phyloP scores from a whole-genome alignment of 2,797 vertebrate species.

The Lagocephalus sceleratus region DNA sequence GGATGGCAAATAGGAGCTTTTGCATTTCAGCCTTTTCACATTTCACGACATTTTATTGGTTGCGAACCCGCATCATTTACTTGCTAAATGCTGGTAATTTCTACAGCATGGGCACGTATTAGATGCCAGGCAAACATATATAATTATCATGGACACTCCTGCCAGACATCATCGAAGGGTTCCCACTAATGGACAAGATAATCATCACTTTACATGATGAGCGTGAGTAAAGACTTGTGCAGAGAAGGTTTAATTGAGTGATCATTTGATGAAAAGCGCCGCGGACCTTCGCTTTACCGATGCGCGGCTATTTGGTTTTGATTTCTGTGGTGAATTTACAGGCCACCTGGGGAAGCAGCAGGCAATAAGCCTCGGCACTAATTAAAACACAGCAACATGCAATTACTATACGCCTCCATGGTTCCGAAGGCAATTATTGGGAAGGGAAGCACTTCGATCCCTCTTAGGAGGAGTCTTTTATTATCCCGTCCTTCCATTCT shows the following conservation, averaged over 20 bases:
- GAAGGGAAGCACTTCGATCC: conserved; percentile 34
- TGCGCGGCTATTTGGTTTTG: conserved; percentile 16
- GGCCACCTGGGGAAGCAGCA: conserved; percentile 55
- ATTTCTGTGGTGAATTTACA: conserved; percentile 44
- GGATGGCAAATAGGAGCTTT: too few species aligned
- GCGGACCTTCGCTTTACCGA: conserved; percentile 3
- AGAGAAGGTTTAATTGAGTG: not conserved
- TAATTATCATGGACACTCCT: not conserved
- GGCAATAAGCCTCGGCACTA: conserved; percentile 53
- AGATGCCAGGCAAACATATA: not conserved
- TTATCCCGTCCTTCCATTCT: conserved; percentile 20
- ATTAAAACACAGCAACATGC: conserved; percentile 72
- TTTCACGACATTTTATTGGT: too few species aligned
- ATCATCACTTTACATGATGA: too few species aligned
- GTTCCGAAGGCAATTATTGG: conserved; percentile 61
- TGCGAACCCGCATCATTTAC: not conserved
- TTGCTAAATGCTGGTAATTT: not conserved
- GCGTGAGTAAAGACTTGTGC: too few species aligned
- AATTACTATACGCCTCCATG: conserved; percentile 56
- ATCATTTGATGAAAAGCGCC: conserved; percentile 9
- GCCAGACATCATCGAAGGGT: not conserved
- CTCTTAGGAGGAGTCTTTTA: conserved; percentile 31
- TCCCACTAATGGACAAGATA: too few species aligned
- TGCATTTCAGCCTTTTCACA: too few species aligned
- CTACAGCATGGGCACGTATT: conserved; percentile 1